Conservation (phyloP, 2,888 invertebrate genomes). For the Ormyrus labotus region DNA sequence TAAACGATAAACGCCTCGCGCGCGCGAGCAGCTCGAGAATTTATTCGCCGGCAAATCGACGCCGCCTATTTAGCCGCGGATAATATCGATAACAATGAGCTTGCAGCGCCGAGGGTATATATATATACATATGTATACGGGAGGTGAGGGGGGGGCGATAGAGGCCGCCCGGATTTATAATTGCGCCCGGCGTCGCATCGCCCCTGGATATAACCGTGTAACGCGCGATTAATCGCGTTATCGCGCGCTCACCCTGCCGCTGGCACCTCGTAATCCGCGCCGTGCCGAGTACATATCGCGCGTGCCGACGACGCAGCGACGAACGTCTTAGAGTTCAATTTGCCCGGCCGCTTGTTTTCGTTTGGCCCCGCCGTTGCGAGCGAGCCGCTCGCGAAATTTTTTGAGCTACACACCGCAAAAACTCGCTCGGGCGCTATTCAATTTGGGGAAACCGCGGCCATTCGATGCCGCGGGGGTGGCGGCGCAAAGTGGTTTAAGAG, state of each 20-base stretch:
- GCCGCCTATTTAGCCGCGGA: slow-evolving; percentile 15
- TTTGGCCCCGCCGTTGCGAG: too few relatives aligned
- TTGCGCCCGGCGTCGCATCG: slow-evolving; percentile 1
- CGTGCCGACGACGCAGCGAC: background rate
- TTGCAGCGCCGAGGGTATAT: background rate
- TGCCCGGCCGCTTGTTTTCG: too few relatives aligned
- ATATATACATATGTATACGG: background rate
- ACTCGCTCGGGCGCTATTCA: too few relatives aligned
- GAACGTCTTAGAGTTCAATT: background rate
- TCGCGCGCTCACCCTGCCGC: slow-evolving; percentile 17
- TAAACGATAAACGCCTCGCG: slow-evolving; percentile 1
- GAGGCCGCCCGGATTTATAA: slow-evolving; percentile 31
- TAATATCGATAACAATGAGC: slow-evolving; percentile 33
- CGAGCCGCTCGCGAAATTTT: too few relatives aligned
- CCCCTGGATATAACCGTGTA: slow-evolving; percentile 30
- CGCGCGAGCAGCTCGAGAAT: background rate
- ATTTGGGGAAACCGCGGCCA: too few relatives aligned
- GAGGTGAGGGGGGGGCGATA: background rate
- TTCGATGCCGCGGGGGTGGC: too few relatives aligned
- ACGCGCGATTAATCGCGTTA: slow-evolving; percentile 52
- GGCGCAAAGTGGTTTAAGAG: too few relatives aligned
- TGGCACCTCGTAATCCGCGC: slow-evolving; percentile 23
- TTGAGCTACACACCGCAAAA: too few relatives aligned
- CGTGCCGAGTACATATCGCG: background rate
- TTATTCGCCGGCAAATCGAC: background rate